A percentile compares a stretch with the other conserved stretches of the same genome.
Evolutionary conservation across 2,113 vertebrate species (phyloP).

Genomic region (Bungarus multicinctus): DNA sequence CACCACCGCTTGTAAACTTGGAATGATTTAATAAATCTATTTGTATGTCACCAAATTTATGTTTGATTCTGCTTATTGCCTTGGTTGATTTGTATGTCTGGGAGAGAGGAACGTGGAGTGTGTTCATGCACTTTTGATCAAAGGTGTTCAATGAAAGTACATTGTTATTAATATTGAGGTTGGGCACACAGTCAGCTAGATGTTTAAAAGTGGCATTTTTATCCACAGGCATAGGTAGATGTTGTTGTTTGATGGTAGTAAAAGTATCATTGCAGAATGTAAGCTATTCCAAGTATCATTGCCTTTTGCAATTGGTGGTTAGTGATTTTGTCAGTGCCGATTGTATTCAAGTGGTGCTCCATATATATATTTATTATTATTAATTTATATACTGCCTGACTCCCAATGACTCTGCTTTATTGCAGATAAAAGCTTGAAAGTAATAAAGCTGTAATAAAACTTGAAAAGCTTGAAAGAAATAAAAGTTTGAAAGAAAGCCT

Average conservation of each 20-base stretch:
- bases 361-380: background rate
- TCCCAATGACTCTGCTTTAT: background rate
- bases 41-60: background rate
- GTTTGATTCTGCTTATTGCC: background rate
- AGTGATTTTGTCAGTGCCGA: too few relatives aligned
- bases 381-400: background rate
- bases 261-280: too few relatives aligned
- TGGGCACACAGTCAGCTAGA: too few relatives aligned
- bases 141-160: background rate
- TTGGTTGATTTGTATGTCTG: background rate
- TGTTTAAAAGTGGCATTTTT: too few relatives aligned
- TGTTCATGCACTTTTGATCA: background rate
- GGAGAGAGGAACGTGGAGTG: background rate
- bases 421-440: background rate
- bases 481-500: background rate
- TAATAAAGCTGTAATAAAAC: too few relatives aligned
- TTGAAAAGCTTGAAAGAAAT: too few relatives aligned
- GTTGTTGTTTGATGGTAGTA: too few relatives aligned
- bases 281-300: too few relatives aligned
- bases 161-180: background rate
- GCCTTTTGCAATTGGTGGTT: too few relatives aligned
- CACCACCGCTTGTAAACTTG: too few relatives aligned
- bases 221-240: too few relatives aligned
- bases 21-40: background rate
- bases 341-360: too few relatives aligned